phyloP scores from a whole-genome alignment of 2,888 invertebrate genomes.

The Eristalis arbustorum region DNA sequence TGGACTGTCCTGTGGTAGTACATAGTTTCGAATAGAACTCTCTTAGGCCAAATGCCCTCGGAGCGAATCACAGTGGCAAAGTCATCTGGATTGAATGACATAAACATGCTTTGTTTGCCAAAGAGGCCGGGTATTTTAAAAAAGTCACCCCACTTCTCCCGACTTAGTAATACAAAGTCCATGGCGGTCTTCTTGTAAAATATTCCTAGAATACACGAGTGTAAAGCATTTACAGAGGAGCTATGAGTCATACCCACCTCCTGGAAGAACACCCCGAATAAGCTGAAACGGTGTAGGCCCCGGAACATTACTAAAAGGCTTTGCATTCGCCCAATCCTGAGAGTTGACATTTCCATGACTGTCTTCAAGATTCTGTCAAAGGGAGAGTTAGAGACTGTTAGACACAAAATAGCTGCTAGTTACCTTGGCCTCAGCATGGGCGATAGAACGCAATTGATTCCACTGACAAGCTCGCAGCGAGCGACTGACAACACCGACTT shows the following conservation, averaged over 20 bases:
- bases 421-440: conserved; percentile 17
- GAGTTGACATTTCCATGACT: not conserved
- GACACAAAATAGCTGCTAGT: not conserved
- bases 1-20: conserved; percentile 77
- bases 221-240: not conserved
- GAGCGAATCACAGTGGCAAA: conserved; percentile 80
- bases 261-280: conserved; percentile 74
- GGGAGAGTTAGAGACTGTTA: too few species aligned
- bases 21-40: conserved; percentile 77
- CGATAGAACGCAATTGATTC: conserved; percentile 10
- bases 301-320: conserved; percentile 74
- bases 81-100: conserved; percentile 81
- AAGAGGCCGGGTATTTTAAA: conserved; percentile 78
- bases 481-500: not conserved
- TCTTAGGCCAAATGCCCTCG: conserved; percentile 80
- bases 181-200: conserved; percentile 72
- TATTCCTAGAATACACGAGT: not conserved
- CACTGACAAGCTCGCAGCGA: not conserved
- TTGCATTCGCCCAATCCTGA: conserved; percentile 72
- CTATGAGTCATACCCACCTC: conserved; percentile 72
- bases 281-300: conserved; percentile 74
- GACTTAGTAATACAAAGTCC: conserved; percentile 68
- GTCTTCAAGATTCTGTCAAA: not conserved
- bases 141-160: conserved; percentile 78
- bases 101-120: conserved; percentile 75